These are phyloP conservation scores for Oligia latruncula DNA, from an alignment of 2,888 invertebrate species.

Conservation along the genomic window DNA sequence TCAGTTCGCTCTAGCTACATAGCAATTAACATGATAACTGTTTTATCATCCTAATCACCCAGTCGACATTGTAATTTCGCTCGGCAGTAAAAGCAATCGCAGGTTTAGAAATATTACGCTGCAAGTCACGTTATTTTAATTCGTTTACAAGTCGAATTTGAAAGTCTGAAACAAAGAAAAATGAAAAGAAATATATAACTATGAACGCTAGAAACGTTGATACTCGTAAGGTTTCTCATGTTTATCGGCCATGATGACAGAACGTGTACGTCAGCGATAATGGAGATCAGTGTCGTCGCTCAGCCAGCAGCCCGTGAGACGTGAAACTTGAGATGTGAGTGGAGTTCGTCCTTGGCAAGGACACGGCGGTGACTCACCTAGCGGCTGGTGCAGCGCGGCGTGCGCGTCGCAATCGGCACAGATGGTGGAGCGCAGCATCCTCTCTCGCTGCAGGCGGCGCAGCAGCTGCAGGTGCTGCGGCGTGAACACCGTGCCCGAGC, in stretches of 20 bases:
- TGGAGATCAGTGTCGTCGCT: conserved; percentile 51
- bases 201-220: conserved; percentile 48
- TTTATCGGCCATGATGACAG: conserved; percentile 61
- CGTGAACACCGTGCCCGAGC: conserved; percentile 91
- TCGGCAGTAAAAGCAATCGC: conserved; percentile 48
- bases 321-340: conserved; percentile 65
- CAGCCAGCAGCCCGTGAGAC: conserved; percentile 56
- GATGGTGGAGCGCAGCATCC: conserved; percentile 89
- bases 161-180: conserved; percentile 29
- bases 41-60: conserved; percentile 42
- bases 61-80: conserved; percentile 47
- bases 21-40: conserved; percentile 50
- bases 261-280: conserved; percentile 52
- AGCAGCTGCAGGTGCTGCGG: conserved; percentile 92
- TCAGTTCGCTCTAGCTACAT: conserved; percentile 74
- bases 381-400: conserved; percentile 85
- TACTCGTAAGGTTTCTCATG: conserved; percentile 73
- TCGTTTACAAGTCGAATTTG: not conserved
- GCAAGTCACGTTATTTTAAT: conserved; percentile 1
- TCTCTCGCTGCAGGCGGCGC: conserved; percentile 91
- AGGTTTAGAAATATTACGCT: conserved; percentile 16
- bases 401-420: conserved; percentile 88
- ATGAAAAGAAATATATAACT: not conserved
- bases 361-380: conserved; percentile 84
- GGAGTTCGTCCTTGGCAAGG: conserved; percentile 77